These are phyloP conservation scores for Cephus sareptanus DNA, from an alignment of 2,888 invertebrate genomes.

Conservation along the genomic window DNA sequence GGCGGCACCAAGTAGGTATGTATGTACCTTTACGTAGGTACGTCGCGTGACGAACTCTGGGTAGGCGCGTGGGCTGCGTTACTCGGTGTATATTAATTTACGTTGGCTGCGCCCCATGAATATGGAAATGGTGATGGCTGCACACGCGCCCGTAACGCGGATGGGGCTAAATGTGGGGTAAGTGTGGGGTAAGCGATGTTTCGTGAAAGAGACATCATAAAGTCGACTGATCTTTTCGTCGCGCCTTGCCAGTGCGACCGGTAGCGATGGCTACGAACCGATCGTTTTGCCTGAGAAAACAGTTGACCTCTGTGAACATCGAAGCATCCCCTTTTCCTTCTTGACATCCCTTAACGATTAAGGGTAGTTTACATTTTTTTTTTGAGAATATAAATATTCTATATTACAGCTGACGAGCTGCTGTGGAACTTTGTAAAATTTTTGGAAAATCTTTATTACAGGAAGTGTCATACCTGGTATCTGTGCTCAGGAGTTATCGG, in stretches of 20 bases:
- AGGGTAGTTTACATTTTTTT: neutral
- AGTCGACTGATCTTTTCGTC: neutral
- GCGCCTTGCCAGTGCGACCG: neutral
- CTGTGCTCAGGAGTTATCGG: neutral
- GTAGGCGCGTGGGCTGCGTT: constrained; percentile 26
- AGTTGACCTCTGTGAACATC: neutral
- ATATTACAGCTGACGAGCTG: neutral
- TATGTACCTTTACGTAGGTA: neutral
- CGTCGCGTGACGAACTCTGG: constrained; percentile 22
- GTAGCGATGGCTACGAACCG: neutral
- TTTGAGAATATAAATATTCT: neutral
- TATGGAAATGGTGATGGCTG: constrained; percentile 32
- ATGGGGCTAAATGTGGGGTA: neutral
- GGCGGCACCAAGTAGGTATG: neutral
- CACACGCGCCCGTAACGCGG: constrained; percentile 7
- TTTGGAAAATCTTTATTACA: neutral
- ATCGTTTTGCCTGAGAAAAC: neutral
- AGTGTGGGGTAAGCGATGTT: constrained; percentile 1
- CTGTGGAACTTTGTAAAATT: neutral
- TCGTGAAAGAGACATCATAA: neutral
- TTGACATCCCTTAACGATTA: neutral
- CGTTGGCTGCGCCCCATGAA: constrained; percentile 24
- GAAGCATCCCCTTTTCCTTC: neutral
- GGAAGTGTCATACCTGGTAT: neutral
- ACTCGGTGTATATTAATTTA: constrained; percentile 31